Evolutionary conservation across 2,113 vertebrate genomes (phyloP), one percentile per base, ranked within the genome.

Genomic region (Struthidea cinerea): DNA sequence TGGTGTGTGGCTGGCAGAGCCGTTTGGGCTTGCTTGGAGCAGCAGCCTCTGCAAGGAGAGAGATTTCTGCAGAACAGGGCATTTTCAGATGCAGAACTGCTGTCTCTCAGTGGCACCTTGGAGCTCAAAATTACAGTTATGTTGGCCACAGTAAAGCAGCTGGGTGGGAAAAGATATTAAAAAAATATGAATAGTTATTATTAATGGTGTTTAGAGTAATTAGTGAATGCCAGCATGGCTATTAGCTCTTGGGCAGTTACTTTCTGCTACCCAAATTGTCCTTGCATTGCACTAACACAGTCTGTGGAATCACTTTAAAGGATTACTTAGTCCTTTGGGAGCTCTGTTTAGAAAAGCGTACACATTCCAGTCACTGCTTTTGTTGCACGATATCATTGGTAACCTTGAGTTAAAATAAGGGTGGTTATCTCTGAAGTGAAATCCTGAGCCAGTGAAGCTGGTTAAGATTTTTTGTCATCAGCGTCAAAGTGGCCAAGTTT

Each of bases 391-490:
- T 55, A 37, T 37, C 22, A 19, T 6, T 44, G n/a, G 57, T 67
- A 78, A 74, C 3, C 4, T 28, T 64, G 73, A 75, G 20, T 67
- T 81, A 52, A 81, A 70, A 42, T 10, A 47, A 20, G 60, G 32
- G 18, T 70, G 47, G 39, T 75, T 91, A 16, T 68, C 74, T 71
- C 53, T n/a, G 49, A 59, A 78, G 26, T 53, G 37, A 94, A 84
- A 73, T 82, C 49, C 39, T 7, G 18, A 67, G 35, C 44, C 61
- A 39, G 47, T 47, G 76, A 89, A 70, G 15, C 26, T 64, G n/a
- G 33, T 84, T 88, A 76, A 50, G 42, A 82, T 13, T 71, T 89
- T 87, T 69, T 78, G 63, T 85, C 37, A 74, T 89, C 55, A 47
- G 35, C 39, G 69, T 88, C 35, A 24, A 79, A 68, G 28, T 22